Conservation (phyloP, 2,888 invertebrate species). For the Ophraella communa region DNA sequence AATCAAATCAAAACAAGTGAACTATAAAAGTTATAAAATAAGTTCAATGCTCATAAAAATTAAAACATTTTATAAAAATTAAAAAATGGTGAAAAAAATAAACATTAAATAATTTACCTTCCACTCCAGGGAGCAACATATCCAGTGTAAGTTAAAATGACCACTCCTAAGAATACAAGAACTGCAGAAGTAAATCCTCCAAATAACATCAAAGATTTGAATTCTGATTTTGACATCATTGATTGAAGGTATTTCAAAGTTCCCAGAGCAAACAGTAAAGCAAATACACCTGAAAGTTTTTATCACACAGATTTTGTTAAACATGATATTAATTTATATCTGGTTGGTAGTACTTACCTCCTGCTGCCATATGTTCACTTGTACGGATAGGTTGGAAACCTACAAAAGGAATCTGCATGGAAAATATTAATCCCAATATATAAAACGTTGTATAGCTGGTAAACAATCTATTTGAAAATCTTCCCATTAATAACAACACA, state of each 20-base stretch:
- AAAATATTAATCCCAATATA: slow-evolving; percentile 90
- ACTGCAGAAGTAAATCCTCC: slow-evolving; percentile 80
- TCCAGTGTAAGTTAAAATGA: slow-evolving; percentile 90
- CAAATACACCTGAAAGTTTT: slow-evolving; percentile 83
- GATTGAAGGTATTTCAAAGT: slow-evolving; percentile 86
- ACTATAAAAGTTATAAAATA: too few relatives aligned
- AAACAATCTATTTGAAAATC: slow-evolving; percentile 90
- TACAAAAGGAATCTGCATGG: slow-evolving; percentile 97
- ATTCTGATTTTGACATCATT: slow-evolving; percentile 85
- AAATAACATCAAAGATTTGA: slow-evolving; percentile 83
- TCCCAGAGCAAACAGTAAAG: slow-evolving; percentile 87
- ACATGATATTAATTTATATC: not conserved
- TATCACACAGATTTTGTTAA: not conserved
- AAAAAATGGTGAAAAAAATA: too few relatives aligned
- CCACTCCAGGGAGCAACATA: slow-evolving; percentile 97
- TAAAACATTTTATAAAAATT: too few relatives aligned
- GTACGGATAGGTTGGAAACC: slow-evolving; percentile 99
- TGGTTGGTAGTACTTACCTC: slow-evolving; percentile 4
- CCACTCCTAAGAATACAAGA: slow-evolving; percentile 82
- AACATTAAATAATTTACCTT: slow-evolving; percentile 65
- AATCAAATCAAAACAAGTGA: too few relatives aligned
- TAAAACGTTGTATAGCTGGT: slow-evolving; percentile 97
- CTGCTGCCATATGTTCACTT: slow-evolving; percentile 98
- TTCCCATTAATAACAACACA: slow-evolving; percentile 90
- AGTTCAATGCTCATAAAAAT: too few relatives aligned